Conservation (phyloP, 2,797 vertebrate genomes). For the Pristis pectinata region DNA sequence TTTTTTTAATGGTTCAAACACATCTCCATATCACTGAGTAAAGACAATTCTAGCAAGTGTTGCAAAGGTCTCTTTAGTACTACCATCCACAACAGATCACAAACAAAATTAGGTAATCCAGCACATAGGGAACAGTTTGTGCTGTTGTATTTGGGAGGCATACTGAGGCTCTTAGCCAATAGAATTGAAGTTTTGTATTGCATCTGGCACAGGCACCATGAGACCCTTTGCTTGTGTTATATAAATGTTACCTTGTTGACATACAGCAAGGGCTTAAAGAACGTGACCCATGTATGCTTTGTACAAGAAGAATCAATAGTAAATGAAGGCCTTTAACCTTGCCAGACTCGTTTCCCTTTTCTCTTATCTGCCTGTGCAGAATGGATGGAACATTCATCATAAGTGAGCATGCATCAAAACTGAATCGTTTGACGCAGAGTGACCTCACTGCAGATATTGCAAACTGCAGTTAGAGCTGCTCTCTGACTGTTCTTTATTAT, state of each 20-base stretch:
- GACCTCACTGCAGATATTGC: background rate
- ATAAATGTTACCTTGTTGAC: background rate
- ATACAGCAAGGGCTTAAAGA: background rate
- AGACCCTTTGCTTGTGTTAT: background rate
- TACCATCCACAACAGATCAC: background rate
- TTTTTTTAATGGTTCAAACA: background rate
- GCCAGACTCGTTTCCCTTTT: background rate
- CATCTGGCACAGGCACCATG: background rate
- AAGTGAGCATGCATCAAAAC: background rate
- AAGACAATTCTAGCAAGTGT: background rate
- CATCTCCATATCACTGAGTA: background rate
- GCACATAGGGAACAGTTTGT: background rate
- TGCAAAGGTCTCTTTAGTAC: background rate
- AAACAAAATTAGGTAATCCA: background rate
- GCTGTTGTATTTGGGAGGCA: background rate
- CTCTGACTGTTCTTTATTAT: too few species aligned
- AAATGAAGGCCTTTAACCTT: background rate
- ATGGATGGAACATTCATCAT: background rate
- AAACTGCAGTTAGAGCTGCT: background rate
- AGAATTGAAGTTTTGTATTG: background rate
- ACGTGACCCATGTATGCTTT: background rate
- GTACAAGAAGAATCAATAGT: background rate
- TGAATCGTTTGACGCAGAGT: background rate
- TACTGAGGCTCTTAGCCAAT: background rate
- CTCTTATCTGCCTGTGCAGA: background rate